phyloP scores from a whole-genome alignment of 2,797 vertebrate species.

The Gambusia yucatana region DNA sequence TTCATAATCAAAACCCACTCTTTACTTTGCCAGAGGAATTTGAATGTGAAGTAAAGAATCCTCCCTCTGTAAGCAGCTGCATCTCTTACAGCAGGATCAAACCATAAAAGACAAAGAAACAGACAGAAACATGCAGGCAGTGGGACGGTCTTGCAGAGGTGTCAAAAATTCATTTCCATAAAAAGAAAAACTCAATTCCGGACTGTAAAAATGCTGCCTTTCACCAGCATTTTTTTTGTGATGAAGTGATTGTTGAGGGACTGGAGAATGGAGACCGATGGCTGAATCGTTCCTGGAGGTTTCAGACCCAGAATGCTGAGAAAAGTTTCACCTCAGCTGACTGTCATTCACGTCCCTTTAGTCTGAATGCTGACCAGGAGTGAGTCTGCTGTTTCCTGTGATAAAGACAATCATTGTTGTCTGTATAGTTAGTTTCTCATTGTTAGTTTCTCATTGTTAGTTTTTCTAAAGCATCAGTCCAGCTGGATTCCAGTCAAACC shows the following conservation, averaged over 20 bases:
- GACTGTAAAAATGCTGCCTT: not conserved
- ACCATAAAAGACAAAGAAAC: not conserved
- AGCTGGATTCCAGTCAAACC: conserved; percentile 19
- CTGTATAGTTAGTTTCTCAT: too few relatives aligned
- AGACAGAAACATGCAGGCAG: not conserved
- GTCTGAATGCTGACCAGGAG: not conserved
- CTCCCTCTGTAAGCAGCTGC: not conserved
- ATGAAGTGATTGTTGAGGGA: not conserved
- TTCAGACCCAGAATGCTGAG: not conserved
- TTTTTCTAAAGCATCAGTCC: not conserved
- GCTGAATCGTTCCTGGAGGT: not conserved
- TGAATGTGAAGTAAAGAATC: conserved; percentile 6
- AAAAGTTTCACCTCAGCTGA: not conserved
- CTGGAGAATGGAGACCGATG: not conserved
- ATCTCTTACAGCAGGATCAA: not conserved
- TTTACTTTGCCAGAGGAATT: conserved; percentile 8
- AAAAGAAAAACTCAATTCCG: not conserved
- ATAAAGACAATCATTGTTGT: conserved; percentile 11
- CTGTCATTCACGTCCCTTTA: conserved; percentile 8
- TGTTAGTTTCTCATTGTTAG: not conserved
- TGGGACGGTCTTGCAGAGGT: not conserved
- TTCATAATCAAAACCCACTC: conserved; percentile 18
- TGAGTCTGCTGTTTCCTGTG: conserved; percentile 11
- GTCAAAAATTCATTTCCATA: not conserved
- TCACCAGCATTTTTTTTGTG: too few relatives aligned